A percentile compares a stretch with the other conserved stretches of the same genome.
Conservation (phyloP, 2,797 vertebrate genomes). For the Bucorvus abyssinicus region DNA sequence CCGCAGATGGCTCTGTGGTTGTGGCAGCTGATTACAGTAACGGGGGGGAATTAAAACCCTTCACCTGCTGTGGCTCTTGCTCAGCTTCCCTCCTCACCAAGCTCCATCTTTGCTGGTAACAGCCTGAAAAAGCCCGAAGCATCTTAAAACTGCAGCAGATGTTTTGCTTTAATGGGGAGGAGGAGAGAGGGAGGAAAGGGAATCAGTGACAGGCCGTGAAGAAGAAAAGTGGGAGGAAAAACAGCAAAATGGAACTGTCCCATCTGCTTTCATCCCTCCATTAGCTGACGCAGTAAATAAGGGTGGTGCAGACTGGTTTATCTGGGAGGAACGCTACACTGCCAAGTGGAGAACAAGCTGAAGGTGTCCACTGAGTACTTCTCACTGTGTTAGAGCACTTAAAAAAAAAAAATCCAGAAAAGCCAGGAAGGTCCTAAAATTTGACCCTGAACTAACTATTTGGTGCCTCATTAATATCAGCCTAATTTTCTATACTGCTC, state of each 20-base stretch:
- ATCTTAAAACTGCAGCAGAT: conserved; percentile 10
- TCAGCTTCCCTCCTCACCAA: conserved; percentile 16
- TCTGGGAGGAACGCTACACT: neutral
- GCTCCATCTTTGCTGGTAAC: neutral
- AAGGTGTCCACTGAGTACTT: neutral
- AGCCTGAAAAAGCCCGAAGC: neutral
- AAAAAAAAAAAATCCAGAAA: neutral
- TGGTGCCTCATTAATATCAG: neutral
- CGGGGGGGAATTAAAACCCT: conserved; percentile 44
- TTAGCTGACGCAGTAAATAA: neutral
- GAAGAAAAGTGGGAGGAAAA: conserved; percentile 33
- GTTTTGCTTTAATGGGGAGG: conserved; percentile 14
- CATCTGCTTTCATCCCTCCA: conserved; percentile 21
- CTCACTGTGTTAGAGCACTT: neutral
- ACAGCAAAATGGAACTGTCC: neutral
- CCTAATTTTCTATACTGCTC: neutral
- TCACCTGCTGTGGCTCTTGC: conserved; percentile 57
- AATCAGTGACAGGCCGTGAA: accelerated
- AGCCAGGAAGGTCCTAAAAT: neutral
- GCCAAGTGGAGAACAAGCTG: neutral
- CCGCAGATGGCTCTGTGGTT: neutral
- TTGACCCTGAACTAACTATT: neutral
- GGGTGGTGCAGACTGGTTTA: neutral
- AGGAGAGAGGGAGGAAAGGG: neutral
- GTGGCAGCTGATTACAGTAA: conserved; percentile 60